Conservation (phyloP, 1,140 invertebrate genomes). For the Drosophila ficusphila region DNA sequence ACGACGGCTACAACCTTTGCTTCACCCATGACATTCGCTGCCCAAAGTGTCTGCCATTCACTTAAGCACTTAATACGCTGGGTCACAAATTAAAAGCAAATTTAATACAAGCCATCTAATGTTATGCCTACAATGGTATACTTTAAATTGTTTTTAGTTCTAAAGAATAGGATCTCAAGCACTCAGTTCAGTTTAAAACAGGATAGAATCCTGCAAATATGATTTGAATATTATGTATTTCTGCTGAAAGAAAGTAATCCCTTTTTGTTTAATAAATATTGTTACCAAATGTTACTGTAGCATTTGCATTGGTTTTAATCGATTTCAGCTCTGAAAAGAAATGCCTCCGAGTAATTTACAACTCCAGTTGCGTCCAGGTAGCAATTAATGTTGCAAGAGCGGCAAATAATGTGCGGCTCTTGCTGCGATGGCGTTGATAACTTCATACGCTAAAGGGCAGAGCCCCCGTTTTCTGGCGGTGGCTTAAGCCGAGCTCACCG, state of each 20-base stretch:
- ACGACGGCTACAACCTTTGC: constrained; percentile 23
- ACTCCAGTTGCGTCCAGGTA: constrained; percentile 38
- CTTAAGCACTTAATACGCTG: neutral
- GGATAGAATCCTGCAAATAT: no score
- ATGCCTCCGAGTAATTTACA: constrained; percentile 51
- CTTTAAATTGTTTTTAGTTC: no score
- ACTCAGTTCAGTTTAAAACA: no score
- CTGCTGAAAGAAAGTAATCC: neutral
- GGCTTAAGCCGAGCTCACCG: neutral
- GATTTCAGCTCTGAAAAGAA: neutral
- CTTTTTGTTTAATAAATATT: no score
- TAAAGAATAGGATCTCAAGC: no score
- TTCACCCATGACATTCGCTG: constrained; percentile 52
- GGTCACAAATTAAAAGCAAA: neutral
- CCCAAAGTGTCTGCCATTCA: no score
- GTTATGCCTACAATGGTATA: no score
- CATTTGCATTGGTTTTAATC: no score
- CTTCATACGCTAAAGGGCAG: constrained; percentile 72
- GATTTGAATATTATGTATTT: no score
- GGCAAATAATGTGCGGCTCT: constrained; percentile 45
- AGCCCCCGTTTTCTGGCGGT: neutral
- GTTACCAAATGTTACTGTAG: no score
- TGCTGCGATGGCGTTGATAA: constrained; percentile 66
- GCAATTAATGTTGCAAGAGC: constrained; percentile 67
- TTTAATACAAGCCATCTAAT: no score